Evolutionary conservation across 2,888 invertebrate species (phyloP).

Genomic region (Nomada hirtipes): DNA sequence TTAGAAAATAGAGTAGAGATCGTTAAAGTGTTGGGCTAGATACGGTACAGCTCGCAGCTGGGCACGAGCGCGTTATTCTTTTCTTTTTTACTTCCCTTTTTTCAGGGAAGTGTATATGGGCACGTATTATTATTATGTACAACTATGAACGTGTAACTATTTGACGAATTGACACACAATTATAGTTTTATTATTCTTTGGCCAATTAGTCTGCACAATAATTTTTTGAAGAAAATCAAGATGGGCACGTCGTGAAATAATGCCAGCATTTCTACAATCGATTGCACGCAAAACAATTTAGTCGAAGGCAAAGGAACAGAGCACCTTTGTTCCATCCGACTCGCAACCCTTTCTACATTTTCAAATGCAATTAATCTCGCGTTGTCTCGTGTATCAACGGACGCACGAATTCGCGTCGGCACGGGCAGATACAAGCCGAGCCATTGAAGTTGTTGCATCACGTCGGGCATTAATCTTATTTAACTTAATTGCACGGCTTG

Average conservation of each 20-base stretch:
- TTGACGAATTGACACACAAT: neutral
- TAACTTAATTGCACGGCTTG: conserved; percentile 51
- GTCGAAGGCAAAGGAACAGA: conserved; percentile 1
- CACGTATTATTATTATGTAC: no score
- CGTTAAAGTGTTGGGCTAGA: conserved; percentile 57
- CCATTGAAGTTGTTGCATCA: conserved; percentile 54
- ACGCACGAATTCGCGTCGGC: conserved; percentile 43
- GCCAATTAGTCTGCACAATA: no score
- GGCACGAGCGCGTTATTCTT: conserved; percentile 25
- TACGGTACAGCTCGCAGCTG: conserved; percentile 45
- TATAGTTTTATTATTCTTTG: no score
- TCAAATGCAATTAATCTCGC: conserved; percentile 61
- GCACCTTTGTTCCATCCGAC: conserved; percentile 45
- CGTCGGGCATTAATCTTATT: conserved; percentile 55
- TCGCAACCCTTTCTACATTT: conserved; percentile 45
- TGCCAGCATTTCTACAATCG: neutral
- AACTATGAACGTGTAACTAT: neutral
- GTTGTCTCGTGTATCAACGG: conserved; percentile 31
- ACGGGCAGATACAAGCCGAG: conserved; percentile 30
- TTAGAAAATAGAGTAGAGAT: conserved; percentile 53
- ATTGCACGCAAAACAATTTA: neutral
- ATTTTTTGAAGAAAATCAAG: no score
- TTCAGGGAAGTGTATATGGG: neutral
- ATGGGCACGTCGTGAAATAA: no score
- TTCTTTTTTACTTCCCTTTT: neutral